phyloP scores from a whole-genome alignment of 2,888 invertebrate genomes.

The Celastrina argiolus region DNA sequence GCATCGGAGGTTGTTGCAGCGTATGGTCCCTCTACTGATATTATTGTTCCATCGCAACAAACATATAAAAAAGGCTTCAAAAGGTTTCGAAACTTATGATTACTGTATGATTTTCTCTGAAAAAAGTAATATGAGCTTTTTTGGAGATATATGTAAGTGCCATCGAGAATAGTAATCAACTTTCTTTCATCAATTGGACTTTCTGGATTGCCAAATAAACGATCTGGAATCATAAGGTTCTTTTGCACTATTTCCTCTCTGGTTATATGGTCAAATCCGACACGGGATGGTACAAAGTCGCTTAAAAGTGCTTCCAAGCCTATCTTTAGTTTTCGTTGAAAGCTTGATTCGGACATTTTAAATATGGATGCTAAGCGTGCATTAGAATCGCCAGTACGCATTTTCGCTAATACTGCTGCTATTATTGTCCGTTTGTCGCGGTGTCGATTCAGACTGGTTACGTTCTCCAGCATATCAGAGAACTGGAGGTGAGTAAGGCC shows the following conservation, averaged over 20 bases:
- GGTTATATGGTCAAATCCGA: conserved; percentile 12
- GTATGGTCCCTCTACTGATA: neutral
- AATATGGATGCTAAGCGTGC: neutral
- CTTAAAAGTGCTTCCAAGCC: conserved; percentile 1
- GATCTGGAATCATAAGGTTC: conserved; percentile 1
- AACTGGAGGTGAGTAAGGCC: conserved; percentile 1
- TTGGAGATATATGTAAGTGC: conserved; percentile 15
- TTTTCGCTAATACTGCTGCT: conserved; percentile 5
- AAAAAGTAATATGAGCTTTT: conserved; percentile 18
- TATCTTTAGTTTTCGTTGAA: neutral
- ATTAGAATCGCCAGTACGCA: conserved; percentile 14
- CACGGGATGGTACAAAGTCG: conserved; percentile 14
- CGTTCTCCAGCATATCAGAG: conserved; percentile 9
- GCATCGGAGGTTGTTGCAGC: conserved; percentile 22
- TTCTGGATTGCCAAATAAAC: neutral
- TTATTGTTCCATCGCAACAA: neutral
- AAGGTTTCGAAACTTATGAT: conserved; percentile 7
- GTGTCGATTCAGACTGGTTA: neutral
- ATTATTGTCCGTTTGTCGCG: conserved; percentile 1
- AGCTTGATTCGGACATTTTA: conserved; percentile 1
- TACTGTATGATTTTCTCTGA: conserved; percentile 13
- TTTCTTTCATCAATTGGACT: conserved; percentile 5
- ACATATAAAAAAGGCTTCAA: conserved; percentile 12
- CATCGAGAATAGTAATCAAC: conserved; percentile 17
- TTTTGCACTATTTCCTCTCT: conserved; percentile 1